Conservation (phyloP, 2,888 invertebrate genomes). For the Limulus polyphemus region DNA sequence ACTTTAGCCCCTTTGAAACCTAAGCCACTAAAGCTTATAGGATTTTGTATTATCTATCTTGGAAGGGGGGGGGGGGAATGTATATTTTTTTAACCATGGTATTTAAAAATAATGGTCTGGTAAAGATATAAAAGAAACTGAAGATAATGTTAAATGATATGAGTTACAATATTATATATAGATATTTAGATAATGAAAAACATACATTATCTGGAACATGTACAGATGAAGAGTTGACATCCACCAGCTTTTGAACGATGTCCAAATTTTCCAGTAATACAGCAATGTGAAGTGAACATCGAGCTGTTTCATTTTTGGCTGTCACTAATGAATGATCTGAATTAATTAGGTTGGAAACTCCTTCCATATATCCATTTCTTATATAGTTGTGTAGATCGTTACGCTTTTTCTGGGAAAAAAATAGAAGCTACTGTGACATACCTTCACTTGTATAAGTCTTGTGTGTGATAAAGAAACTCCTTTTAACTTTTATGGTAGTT, state of each 20-base stretch:
- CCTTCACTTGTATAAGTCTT: too few species aligned
- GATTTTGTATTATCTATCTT: too few species aligned
- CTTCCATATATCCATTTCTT: conserved; percentile 21
- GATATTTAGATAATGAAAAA: background rate
- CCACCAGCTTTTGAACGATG: conserved; percentile 30
- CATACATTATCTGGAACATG: conserved; percentile 73
- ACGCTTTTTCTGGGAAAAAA: conserved; percentile 21
- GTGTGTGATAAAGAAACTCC: too few species aligned
- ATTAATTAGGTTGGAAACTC: conserved; percentile 14
- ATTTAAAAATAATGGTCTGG: too few species aligned
- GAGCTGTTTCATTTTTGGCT: conserved; percentile 33
- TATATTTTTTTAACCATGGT: too few species aligned
- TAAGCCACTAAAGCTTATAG: too few species aligned
- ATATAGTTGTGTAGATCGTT: conserved; percentile 26
- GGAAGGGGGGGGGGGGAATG: too few species aligned
- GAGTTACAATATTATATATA: too few species aligned
- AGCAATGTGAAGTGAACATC: conserved; percentile 31
- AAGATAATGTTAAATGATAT: too few species aligned
- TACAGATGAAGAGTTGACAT: conserved; percentile 45
- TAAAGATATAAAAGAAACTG: too few species aligned
- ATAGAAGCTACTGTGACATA: background rate
- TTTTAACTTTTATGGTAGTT: too few species aligned
- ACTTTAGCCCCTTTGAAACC: too few species aligned
- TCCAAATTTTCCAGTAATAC: conserved; percentile 35
- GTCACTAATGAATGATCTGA: conserved; percentile 19